These are phyloP conservation scores for Mactromeris polynyma DNA, from an alignment of 2,888 invertebrate genomes.

Conservation along the genomic window DNA sequence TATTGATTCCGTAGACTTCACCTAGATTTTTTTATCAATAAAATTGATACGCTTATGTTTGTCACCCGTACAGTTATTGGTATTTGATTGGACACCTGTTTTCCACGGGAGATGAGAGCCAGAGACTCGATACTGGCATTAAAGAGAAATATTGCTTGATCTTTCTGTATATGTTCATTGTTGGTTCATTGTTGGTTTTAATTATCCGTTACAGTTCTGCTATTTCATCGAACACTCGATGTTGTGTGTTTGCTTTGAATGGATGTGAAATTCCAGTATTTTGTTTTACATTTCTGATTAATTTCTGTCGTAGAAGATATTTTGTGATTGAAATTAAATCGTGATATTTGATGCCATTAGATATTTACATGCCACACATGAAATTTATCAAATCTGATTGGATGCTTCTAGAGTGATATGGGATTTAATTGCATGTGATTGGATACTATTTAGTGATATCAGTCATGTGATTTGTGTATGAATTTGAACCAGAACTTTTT, in stretches of 20 bases:
- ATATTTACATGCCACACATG: background rate
- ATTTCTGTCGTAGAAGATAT: background rate
- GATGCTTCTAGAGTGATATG: background rate
- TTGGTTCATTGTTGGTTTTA: background rate
- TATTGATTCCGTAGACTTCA: constrained; percentile 10
- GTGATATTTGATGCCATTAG: background rate
- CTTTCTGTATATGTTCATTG: background rate
- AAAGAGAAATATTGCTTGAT: background rate
- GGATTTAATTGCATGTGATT: too few relatives aligned
- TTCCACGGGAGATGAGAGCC: background rate
- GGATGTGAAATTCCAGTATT: background rate
- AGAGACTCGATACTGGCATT: background rate
- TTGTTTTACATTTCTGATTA: background rate
- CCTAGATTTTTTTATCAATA: constrained; percentile 9
- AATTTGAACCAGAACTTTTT: too few relatives aligned
- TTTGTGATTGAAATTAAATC: background rate
- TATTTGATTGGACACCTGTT: constrained; percentile 9
- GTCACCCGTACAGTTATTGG: background rate
- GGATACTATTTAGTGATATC: too few relatives aligned
- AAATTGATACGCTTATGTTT: background rate
- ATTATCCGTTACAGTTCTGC: background rate
- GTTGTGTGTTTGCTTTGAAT: background rate
- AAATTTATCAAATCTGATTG: background rate
- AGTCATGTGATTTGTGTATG: too few relatives aligned
- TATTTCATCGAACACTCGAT: background rate